These are phyloP conservation scores for Danaus melanippus DNA, from an alignment of 1,140 invertebrate genomes.

Conservation along the genomic window DNA sequence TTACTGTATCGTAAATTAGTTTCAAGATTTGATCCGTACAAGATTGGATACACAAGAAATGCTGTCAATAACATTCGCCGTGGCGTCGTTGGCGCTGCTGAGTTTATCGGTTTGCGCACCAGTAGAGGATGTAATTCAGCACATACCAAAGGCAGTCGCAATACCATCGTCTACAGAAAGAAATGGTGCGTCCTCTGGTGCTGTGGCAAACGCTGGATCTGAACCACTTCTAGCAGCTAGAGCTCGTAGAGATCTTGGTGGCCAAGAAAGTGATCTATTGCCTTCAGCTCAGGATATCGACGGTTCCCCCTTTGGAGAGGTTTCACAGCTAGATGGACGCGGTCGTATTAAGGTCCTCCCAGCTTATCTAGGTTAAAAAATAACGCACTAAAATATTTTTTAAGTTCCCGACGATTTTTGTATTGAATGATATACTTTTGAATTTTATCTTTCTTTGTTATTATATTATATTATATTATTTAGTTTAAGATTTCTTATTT, in stretches of 20 bases:
- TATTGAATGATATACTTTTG: slow-evolving; percentile 1
- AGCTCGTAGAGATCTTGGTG: slow-evolving; percentile 36
- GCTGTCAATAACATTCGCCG: slow-evolving; percentile 53
- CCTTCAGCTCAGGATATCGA: slow-evolving; percentile 46
- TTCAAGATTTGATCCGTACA: slow-evolving; percentile 27
- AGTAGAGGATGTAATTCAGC: slow-evolving; percentile 49
- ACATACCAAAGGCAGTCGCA: slow-evolving; percentile 49
- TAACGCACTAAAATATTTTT: neutral
- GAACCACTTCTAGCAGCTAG: slow-evolving; percentile 25
- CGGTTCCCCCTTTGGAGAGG: slow-evolving; percentile 46
- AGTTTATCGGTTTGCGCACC: slow-evolving; percentile 54
- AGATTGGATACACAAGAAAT: slow-evolving; percentile 59
- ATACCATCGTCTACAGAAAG: slow-evolving; percentile 63
- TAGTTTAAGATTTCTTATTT: neutral
- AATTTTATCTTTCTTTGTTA: neutral
- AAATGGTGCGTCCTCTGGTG: slow-evolving; percentile 52
- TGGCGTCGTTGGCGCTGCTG: slow-evolving; percentile 55
- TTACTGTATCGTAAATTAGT: slow-evolving; percentile 18
- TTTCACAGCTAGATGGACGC: slow-evolving; percentile 38
- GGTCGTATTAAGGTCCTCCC: slow-evolving; percentile 58
- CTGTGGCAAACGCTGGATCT: slow-evolving; percentile 49
- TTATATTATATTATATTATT: neutral
- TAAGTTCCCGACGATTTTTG: neutral
- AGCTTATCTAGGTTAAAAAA: slow-evolving; percentile 46
- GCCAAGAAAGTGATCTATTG: slow-evolving; percentile 54